phyloP scores from a whole-genome alignment of 2,888 invertebrate genomes.

The Sarcophaga subvicina region DNA sequence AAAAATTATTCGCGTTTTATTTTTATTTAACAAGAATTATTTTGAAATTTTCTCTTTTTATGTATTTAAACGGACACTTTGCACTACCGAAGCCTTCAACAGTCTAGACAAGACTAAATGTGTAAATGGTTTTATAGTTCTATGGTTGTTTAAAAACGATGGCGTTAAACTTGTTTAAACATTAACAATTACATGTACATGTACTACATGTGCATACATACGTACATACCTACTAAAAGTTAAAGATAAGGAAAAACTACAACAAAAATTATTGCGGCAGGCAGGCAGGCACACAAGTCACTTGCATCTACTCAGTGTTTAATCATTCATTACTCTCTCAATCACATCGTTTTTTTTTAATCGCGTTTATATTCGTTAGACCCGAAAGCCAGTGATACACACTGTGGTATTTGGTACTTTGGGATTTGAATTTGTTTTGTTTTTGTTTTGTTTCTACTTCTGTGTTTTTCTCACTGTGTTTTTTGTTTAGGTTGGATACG shows the following conservation, averaged over 20 bases:
- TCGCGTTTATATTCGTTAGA: too few species aligned
- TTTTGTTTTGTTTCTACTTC: too few species aligned
- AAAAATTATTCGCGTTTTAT: neutral
- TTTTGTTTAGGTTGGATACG: too few species aligned
- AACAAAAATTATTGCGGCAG: slow-evolving; percentile 16
- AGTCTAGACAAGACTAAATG: slow-evolving; percentile 62
- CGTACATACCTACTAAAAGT: neutral
- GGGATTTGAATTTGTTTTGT: too few species aligned
- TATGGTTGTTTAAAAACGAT: neutral
- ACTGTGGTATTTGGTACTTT: too few species aligned
- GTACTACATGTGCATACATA: neutral
- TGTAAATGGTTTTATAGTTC: neutral
- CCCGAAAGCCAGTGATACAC: too few species aligned
- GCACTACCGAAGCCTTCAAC: slow-evolving; percentile 51
- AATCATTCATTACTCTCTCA: neutral
- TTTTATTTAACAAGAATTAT: neutral
- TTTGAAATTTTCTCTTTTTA: neutral
- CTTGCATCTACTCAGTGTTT: neutral
- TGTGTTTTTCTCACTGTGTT: too few species aligned
- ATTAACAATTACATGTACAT: neutral
- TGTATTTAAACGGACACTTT: neutral
- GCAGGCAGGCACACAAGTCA: slow-evolving; percentile 20
- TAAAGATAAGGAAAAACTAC: neutral
- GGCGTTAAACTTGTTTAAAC: slow-evolving; percentile 31
- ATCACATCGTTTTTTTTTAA: neutral